Percentiles rank a stretch among this genome's conserved stretches.
Evolutionary conservation across 2,888 invertebrate species (phyloP).

Genomic region (Nasonovia ribisnigri): DNA sequence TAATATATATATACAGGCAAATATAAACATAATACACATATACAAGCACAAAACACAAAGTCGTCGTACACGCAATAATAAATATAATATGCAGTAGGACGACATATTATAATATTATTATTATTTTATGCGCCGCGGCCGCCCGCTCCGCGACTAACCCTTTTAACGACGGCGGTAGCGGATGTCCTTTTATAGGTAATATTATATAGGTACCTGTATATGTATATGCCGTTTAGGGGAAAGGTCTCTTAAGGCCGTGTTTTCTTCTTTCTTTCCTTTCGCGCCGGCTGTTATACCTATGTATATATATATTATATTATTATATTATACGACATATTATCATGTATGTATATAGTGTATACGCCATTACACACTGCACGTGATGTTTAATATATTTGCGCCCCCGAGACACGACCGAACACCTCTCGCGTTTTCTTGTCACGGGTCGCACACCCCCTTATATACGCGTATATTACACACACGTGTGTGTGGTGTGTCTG

Average conservation of each 20-base stretch:
- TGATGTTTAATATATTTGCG: constrained; percentile 30
- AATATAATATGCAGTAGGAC: background rate
- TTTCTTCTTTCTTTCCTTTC: constrained; percentile 5
- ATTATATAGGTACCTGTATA: background rate
- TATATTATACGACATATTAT: background rate
- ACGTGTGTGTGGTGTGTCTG: background rate
- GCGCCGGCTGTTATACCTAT: background rate
- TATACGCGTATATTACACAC: background rate
- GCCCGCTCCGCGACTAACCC: constrained; percentile 8
- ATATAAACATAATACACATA: background rate
- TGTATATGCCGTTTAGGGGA: background rate
- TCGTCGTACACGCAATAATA: constrained; percentile 4
- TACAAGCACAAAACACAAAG: background rate
- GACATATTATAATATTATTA: background rate
- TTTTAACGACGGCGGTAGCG: constrained; percentile 1
- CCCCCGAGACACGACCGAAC: constrained; percentile 34
- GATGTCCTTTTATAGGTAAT: background rate
- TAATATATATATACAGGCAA: background rate
- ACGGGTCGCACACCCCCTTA: constrained; percentile 21
- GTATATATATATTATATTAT: background rate
- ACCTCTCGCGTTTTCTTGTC: constrained; percentile 28
- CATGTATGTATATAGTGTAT: background rate
- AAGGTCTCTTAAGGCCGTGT: background rate
- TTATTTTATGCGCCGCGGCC: background rate
- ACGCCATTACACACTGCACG: background rate